phyloP scores from a whole-genome alignment of 1,140 invertebrate genomes.

The Portunus trituberculatus region DNA sequence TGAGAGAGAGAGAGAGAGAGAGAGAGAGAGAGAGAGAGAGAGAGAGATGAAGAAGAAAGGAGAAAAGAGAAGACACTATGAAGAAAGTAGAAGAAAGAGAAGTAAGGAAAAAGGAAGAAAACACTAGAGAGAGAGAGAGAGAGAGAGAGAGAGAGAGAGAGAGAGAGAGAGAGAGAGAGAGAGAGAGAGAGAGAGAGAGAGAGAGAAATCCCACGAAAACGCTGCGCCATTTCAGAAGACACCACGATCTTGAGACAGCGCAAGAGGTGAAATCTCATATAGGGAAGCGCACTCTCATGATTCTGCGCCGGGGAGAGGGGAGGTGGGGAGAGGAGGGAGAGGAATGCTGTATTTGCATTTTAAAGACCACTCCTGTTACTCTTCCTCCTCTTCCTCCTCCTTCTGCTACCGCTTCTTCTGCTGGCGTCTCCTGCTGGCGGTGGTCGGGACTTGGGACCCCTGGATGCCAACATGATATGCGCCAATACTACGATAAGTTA shows the following conservation, averaged over 20 bases:
- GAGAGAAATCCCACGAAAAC: too few species aligned
- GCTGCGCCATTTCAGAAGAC: neutral
- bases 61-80: too few species aligned
- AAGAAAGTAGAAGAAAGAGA: too few species aligned
- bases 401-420: neutral
- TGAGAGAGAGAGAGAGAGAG: too few species aligned
- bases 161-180: too few species aligned
- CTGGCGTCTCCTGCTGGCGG: slow-evolving; percentile 57
- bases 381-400: neutral
- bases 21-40: too few species aligned
- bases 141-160: too few species aligned
- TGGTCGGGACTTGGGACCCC: slow-evolving; percentile 47
- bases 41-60: too few species aligned
- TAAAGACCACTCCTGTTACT: slow-evolving; percentile 57
- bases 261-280: slow-evolving; percentile 60
- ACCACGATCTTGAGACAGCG: neutral
- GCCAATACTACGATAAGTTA: slow-evolving; percentile 74
- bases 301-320: slow-evolving; percentile 35
- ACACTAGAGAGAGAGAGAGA: too few species aligned
- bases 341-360: slow-evolving; percentile 66
- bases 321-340: too few species aligned
- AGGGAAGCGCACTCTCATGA: slow-evolving; percentile 68
- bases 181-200: too few species aligned
- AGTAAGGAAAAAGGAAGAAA: too few species aligned
- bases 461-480: slow-evolving; percentile 75